A percentile compares a stretch with the other conserved stretches of the same genome.
These are phyloP conservation scores for Chrysolina haemoptera DNA, from an alignment of 2,888 invertebrate genomes.

Conservation along the genomic window DNA sequence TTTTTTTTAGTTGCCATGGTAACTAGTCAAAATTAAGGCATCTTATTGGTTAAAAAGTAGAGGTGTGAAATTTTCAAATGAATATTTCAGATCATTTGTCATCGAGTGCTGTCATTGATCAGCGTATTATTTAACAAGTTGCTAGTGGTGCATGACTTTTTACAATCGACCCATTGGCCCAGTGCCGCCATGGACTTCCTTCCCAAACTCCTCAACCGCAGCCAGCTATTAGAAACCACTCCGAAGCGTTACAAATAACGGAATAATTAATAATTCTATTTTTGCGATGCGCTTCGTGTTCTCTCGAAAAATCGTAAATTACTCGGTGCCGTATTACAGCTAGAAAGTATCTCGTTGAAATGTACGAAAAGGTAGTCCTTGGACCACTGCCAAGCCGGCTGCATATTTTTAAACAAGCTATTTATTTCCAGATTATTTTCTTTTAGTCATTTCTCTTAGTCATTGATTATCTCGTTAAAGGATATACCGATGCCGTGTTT, in stretches of 20 bases:
- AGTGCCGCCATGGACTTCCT: background rate
- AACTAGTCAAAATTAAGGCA: too few species aligned
- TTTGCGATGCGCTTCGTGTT: slow-evolving; percentile 13
- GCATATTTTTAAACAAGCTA: slow-evolving; percentile 32
- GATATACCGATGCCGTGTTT: slow-evolving; percentile 6
- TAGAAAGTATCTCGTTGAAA: slow-evolving; percentile 30
- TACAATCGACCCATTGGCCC: slow-evolving; percentile 2
- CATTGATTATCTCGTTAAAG: slow-evolving; percentile 14
- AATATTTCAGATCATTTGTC: too few species aligned
- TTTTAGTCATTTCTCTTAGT: slow-evolving; percentile 22
- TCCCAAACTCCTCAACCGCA: slow-evolving; percentile 1
- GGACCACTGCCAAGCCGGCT: slow-evolving; percentile 36
- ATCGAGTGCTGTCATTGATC: too few species aligned
- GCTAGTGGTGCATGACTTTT: background rate
- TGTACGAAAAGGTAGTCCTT: slow-evolving; percentile 32
- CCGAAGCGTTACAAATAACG: slow-evolving; percentile 14
- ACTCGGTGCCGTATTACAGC: slow-evolving; percentile 15
- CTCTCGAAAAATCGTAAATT: slow-evolving; percentile 21
- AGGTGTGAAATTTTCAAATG: too few species aligned
- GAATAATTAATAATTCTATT: slow-evolving; percentile 18
- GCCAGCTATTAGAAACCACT: slow-evolving; percentile 11
- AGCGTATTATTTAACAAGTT: too few species aligned
- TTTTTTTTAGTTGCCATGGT: too few species aligned
- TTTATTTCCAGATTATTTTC: slow-evolving; percentile 28
- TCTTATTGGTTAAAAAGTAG: too few species aligned